Evolutionary conservation across 2,797 vertebrate genomes (phyloP).

Genomic region (Sparidentex hasta): DNA sequence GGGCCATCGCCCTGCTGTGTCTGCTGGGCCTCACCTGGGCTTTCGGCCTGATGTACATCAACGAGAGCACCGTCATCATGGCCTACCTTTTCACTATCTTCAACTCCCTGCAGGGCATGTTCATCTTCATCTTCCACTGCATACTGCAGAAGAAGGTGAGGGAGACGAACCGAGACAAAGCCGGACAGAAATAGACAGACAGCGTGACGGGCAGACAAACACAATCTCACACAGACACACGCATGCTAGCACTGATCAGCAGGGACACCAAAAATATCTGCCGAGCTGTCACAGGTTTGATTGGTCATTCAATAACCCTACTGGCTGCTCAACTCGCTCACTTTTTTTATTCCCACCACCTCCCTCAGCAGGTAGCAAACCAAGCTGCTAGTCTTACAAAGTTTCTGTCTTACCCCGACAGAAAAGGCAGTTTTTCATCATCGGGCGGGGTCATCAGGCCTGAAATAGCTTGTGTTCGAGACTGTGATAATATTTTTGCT

Average conservation of each 20-base stretch:
- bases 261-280: conserved; percentile 48
- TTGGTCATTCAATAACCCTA: conserved; percentile 48
- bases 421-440: conserved; percentile 24
- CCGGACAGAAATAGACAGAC: conserved; percentile 36
- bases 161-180: conserved; percentile 55
- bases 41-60: conserved; percentile 97
- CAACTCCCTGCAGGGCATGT: conserved; percentile 99
- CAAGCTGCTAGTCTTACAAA: conserved; percentile 9
- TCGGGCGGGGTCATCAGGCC: conserved; percentile 11
- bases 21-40: conserved; percentile 98
- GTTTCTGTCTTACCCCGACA: conserved; percentile 13
- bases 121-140: conserved; percentile 99
- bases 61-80: conserved; percentile 98
- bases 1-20: conserved; percentile 96
- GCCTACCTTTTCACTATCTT: conserved; percentile 99
- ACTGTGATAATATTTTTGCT: conserved; percentile 23
- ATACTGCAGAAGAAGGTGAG: conserved; percentile 98
- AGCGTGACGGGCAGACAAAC: conserved; percentile 38
- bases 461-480: conserved; percentile 28
- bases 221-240: neutral
- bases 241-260: conserved; percentile 31
- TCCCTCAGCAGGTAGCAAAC: conserved; percentile 51
- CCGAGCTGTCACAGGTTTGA: conserved; percentile 60
- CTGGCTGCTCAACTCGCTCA: conserved; percentile 38
- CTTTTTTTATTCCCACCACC: conserved; percentile 7